Evolutionary conservation across 2,888 invertebrate species (phyloP).

Genomic region (Palloptera scutellata): DNA sequence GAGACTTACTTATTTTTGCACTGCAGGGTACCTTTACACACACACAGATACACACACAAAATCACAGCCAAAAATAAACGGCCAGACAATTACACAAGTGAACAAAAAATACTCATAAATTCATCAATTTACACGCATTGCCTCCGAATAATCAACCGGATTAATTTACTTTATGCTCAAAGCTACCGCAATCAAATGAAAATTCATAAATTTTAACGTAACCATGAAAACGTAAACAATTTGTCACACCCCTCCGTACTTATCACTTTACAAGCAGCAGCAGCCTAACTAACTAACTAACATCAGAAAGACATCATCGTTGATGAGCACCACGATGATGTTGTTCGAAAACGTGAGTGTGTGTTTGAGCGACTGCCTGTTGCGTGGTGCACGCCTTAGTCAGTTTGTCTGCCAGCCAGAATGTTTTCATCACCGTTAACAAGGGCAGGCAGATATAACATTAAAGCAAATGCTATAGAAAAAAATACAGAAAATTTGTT

Average conservation of each 20-base stretch:
- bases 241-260: neutral
- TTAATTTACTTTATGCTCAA: conserved; percentile 26
- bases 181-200: conserved; percentile 32
- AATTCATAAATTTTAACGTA: conserved; percentile 31
- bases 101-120: conserved; percentile 1
- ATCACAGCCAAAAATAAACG: too few species aligned
- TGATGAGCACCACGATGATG: too few species aligned
- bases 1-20: too few species aligned
- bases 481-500: neutral
- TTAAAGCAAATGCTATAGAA: too few species aligned
- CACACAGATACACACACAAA: too few species aligned
- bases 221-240: conserved; percentile 28
- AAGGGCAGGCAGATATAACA: too few species aligned
- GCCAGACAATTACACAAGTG: too few species aligned
- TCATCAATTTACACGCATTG: conserved; percentile 3
- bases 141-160: conserved; percentile 10
- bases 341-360: too few species aligned
- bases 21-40: too few species aligned
- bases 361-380: neutral
- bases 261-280: neutral
- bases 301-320: too few species aligned
- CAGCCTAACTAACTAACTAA: neutral
- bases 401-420: neutral
- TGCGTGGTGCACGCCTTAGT: neutral
- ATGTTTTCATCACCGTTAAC: too few species aligned